These are phyloP conservation scores for Agelas oroides DNA, from an alignment of 37 sponge, comb jelly and placozoan species.

Conservation along the genomic window DNA sequence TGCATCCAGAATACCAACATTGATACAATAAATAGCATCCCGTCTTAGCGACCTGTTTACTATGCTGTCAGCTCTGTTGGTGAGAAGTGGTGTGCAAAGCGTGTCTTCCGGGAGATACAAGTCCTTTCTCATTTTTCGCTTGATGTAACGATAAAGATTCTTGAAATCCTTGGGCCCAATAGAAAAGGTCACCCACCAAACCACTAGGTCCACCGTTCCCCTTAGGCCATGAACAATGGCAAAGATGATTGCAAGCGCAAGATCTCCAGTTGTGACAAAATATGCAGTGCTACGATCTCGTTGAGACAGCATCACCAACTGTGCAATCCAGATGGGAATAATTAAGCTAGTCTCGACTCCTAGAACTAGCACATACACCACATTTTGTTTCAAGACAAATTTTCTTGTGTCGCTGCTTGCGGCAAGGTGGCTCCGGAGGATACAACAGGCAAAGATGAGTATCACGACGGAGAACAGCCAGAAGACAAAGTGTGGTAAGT, in stretches of 20 bases:
- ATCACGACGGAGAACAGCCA: conserved; percentile 53
- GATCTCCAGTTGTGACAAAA: conserved; percentile 11
- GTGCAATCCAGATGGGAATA: conserved; percentile 62
- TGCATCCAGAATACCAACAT: conserved; percentile 77
- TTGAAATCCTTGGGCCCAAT: conserved; percentile 63
- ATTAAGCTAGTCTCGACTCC: conserved; percentile 65
- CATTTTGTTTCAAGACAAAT: conserved; percentile 73
- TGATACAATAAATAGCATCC: conserved; percentile 82
- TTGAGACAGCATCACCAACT: conserved; percentile 1
- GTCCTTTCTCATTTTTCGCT: background rate
- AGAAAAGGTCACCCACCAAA: conserved; percentile 79
- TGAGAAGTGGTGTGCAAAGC: conserved; percentile 43
- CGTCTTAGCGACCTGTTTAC: conserved; percentile 77
- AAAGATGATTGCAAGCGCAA: conserved; percentile 62
- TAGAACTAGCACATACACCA: conserved; percentile 55
- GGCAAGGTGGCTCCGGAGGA: conserved; percentile 42
- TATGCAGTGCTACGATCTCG: background rate
- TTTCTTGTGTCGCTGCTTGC: conserved; percentile 75
- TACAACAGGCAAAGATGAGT: conserved; percentile 31
- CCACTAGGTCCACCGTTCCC: conserved; percentile 76
- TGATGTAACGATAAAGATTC: background rate
- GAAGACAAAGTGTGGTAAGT: conserved; percentile 47
- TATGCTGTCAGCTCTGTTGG: conserved; percentile 19
- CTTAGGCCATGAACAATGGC: conserved; percentile 69
- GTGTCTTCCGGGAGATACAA: background rate